phyloP scores from a whole-genome alignment of 2,888 invertebrate species.

The Esperia sulphurella region DNA sequence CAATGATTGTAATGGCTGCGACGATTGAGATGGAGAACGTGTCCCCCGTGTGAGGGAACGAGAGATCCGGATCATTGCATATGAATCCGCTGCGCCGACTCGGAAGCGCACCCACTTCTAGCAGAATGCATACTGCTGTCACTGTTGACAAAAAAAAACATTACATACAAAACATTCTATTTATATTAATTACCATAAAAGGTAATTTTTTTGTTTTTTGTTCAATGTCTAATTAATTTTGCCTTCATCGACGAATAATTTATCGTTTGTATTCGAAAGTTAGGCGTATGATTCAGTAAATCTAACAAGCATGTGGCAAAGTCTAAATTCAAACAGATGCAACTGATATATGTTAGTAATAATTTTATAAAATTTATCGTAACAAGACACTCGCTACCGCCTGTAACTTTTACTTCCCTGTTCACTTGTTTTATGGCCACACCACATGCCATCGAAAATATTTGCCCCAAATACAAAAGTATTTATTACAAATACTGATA shows the following conservation, averaged over 20 bases:
- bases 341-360: too few relatives aligned
- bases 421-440: neutral
- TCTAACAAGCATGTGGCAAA: too few relatives aligned
- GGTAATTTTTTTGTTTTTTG: too few relatives aligned
- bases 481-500: neutral
- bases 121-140: constrained; percentile 74
- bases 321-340: too few relatives aligned
- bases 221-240: too few relatives aligned
- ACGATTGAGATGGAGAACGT: constrained; percentile 81
- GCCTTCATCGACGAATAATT: too few relatives aligned
- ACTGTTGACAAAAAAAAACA: constrained; percentile 73
- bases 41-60: constrained; percentile 83
- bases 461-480: neutral
- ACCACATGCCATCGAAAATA: neutral
- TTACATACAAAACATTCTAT: too few relatives aligned
- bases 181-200: too few relatives aligned
- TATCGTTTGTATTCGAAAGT: too few relatives aligned
- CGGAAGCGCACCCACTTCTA: constrained; percentile 83
- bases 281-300: too few relatives aligned
- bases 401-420: neutral
- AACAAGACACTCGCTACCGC: neutral
- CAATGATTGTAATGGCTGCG: constrained; percentile 70
- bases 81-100: constrained; percentile 82
- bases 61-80: constrained; percentile 85
- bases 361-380: too few relatives aligned